A percentile compares a stretch with the other conserved stretches of the same genome.
Evolutionary conservation across 2,888 invertebrate genomes (phyloP).

Genomic region (Papilio gigon): DNA sequence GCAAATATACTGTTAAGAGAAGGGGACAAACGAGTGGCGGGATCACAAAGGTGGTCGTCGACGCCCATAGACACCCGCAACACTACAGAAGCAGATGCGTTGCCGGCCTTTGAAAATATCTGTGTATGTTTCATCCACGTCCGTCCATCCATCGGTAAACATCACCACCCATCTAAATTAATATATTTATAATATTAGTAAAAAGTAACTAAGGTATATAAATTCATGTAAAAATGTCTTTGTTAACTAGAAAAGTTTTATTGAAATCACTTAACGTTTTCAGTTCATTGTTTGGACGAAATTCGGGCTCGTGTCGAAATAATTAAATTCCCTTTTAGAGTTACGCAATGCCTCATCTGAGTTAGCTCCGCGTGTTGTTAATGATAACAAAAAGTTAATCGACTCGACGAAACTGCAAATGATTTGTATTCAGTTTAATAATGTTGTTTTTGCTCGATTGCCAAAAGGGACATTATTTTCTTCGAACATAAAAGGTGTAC

Average conservation of each 20-base stretch:
- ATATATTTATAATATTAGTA: not conserved
- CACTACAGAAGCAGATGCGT: too few species aligned
- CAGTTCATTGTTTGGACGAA: not conserved
- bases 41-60: too few species aligned
- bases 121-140: too few species aligned
- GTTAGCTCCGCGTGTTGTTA: not conserved
- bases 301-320: not conserved
- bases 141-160: too few species aligned
- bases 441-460: too few species aligned
- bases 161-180: too few species aligned
- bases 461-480: too few species aligned
- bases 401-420: not conserved
- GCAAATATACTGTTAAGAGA: too few species aligned
- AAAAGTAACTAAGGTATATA: not conserved
- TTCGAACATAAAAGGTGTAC: too few species aligned
- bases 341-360: not conserved
- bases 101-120: too few species aligned
- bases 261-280: not conserved
- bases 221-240: not conserved
- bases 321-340: not conserved
- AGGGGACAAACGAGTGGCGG: too few species aligned
- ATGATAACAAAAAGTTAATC: conserved; percentile 14
- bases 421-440: not conserved
- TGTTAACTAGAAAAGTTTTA: conserved; percentile 6
- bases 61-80: too few species aligned